Evolutionary conservation across 1,140 invertebrate genomes (phyloP), one percentile per base, ranked within the genome.

Genomic region (Gerris buenoi): DNA sequence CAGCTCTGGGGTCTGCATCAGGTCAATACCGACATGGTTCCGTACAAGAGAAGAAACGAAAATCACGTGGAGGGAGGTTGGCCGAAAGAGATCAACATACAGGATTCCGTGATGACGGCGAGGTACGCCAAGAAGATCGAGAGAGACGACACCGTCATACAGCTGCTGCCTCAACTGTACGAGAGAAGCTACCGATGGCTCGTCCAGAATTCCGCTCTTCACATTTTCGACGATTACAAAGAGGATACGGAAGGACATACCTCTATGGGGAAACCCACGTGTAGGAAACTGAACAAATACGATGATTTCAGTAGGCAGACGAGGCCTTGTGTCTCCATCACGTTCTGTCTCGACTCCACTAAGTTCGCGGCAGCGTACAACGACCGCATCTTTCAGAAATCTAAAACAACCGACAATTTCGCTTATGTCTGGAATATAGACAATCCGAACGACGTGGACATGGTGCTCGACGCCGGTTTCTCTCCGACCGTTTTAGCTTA

Each of bases 41-140:
- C 67, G 1, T 68, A 68, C 58, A 63, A 46, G 25, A 27, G 67
- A 65, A 64, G 67, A 65, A 68, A 64, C 25, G 62, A 68, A 64
- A 65, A 63, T 5, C 67, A 68, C 28, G 27, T 65, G 15, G 67
- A 68, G 59, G 63, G 63, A 5, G 67, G 67, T 27, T 68, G 33
- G 25, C 67, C 67, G 10, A 63, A 25, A 3, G 67, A 68, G 27
- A 63, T 68, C 1, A 68, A 68, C 23, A 18, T 13, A 3, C 29
- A 27, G 25, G 67, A 68, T 27, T 3, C 33, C 3, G 67, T 63
- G 26, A 64, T 65, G 63, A 27, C 62, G 5, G 67, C 62, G n/a
- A 68, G 67, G 26, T 68, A 58, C 33, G 28, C 46, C n/a, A 68
- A 64, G 26, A 68, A 68, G 59, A 27, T 58, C 13, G 67, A 64